Evolutionary conservation across 2,888 invertebrate species (phyloP).

Genomic region (Gisinianus flammeolus): DNA sequence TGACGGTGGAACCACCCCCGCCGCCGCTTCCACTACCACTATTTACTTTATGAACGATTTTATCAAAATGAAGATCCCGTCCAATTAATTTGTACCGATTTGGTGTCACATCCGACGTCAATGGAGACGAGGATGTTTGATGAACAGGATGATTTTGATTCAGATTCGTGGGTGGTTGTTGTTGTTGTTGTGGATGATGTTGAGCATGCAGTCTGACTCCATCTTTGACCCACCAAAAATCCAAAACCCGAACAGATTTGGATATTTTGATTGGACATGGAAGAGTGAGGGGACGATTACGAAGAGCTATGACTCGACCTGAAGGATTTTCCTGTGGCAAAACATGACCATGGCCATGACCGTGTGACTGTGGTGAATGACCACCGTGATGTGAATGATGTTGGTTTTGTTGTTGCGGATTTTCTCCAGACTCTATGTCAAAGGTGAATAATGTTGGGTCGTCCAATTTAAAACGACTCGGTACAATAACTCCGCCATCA

Average conservation of each 20-base stretch:
- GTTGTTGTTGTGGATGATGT: conserved; percentile 36
- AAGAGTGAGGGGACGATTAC: conserved; percentile 51
- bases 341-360: not conserved
- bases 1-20: not conserved
- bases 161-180: not conserved
- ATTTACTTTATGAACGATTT: conserved; percentile 54
- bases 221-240: conserved; percentile 51
- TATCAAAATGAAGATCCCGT: conserved; percentile 53
- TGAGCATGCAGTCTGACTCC: conserved; percentile 51
- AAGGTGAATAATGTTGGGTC: not conserved
- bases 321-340: conserved; percentile 5
- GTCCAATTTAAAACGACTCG: conserved; percentile 40
- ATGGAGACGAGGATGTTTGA: not conserved
- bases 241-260: conserved; percentile 44
- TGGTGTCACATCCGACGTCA: not conserved
- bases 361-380: not conserved
- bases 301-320: conserved; percentile 48
- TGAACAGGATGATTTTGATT: not conserved
- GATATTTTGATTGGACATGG: conserved; percentile 50
- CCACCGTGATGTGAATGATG: too few relatives aligned
- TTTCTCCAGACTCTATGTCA: not conserved
- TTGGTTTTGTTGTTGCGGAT: not conserved
- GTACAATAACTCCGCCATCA: conserved; percentile 54
- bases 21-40: conserved; percentile 29
- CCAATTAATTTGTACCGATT: conserved; percentile 14